Conservation (phyloP, 2,888 invertebrate species). For the Macrophya alboannulata region DNA sequence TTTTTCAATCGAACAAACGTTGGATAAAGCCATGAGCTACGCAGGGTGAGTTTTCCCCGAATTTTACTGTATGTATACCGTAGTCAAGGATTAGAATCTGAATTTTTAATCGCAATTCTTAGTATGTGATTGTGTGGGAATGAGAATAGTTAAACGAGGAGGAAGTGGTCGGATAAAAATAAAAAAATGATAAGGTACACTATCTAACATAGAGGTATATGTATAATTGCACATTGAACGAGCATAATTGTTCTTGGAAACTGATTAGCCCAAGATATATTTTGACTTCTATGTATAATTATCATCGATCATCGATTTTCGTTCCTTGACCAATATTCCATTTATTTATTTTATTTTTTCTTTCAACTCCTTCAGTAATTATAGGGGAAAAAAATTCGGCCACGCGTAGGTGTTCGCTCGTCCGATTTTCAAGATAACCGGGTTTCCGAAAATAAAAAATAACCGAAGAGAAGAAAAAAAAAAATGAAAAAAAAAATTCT, state of each 20-base stretch:
- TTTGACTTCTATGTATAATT: neutral
- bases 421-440: conserved; percentile 5
- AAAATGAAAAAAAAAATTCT: neutral
- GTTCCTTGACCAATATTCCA: neutral
- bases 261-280: neutral
- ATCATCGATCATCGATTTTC: no score
- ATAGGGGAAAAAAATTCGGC: neutral
- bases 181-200: conserved; percentile 11
- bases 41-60: conserved; percentile 33
- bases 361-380: neutral
- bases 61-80: neutral
- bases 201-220: neutral
- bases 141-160: neutral
- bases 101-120: neutral
- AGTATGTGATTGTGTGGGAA: neutral
- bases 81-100: neutral
- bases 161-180: neutral
- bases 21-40: conserved; percentile 50
- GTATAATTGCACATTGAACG: neutral
- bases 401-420: neutral
- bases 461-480: neutral
- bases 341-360: neutral
- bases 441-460: conserved; percentile 32
- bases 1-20: neutral
- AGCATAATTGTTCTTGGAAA: neutral